phyloP scores from a whole-genome alignment of 1,140 invertebrate species.

The Drosophila gunungcola region DNA sequence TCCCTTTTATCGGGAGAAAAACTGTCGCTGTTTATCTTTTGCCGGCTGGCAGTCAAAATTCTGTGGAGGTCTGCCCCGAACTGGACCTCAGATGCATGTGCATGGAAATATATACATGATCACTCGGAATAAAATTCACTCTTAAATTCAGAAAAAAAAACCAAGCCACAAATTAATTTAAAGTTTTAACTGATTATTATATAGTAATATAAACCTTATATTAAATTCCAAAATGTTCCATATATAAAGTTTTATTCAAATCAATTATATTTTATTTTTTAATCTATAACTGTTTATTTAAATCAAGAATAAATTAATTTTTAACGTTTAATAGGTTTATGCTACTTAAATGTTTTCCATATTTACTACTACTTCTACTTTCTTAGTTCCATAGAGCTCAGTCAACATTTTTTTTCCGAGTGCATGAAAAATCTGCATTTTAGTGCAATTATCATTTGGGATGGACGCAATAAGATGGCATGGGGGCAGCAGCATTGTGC shows the following conservation, averaged over 20 bases:
- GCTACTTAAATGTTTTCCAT: too few relatives aligned
- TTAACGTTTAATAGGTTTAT: too few relatives aligned
- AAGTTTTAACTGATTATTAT: too few relatives aligned
- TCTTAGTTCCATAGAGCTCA: too few relatives aligned
- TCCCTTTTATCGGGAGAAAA: conserved; percentile 60
- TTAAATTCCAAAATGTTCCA: too few relatives aligned
- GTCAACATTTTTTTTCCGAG: neutral
- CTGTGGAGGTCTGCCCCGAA: conserved; percentile 38
- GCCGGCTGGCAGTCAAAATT: conserved; percentile 41
- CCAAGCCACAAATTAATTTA: too few relatives aligned
- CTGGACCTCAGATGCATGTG: conserved; percentile 40
- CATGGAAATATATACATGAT: conserved; percentile 7
- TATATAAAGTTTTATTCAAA: too few relatives aligned
- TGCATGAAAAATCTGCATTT: conserved; percentile 60
- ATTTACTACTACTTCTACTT: too few relatives aligned
- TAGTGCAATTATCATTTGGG: conserved; percentile 72
- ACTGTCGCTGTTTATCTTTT: conserved; percentile 77
- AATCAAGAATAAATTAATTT: too few relatives aligned
- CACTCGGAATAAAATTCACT: conserved; percentile 5
- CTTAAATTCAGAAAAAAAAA: neutral
- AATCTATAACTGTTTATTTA: too few relatives aligned
- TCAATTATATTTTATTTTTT: too few relatives aligned
- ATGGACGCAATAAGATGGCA: conserved; percentile 32
- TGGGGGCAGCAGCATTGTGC: conserved; percentile 34
- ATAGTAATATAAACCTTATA: too few relatives aligned